Evolutionary conservation across 92 coral and sea anemone genomes (phyloP).

Genomic region (Bergia sp.): DNA sequence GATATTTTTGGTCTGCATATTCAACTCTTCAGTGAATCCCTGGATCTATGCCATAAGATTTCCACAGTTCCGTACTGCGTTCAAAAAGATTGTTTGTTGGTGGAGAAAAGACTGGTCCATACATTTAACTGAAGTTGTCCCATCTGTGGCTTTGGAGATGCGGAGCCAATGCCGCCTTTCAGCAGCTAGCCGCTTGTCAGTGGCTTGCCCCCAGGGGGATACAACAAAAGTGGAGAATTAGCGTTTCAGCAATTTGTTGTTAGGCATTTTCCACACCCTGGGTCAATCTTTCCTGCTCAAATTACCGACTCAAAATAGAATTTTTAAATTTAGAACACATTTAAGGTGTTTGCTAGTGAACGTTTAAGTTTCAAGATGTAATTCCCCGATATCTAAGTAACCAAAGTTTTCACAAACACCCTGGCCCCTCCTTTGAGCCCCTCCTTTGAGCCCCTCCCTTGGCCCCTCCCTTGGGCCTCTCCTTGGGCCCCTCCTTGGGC

Average conservation of each 20-base stretch:
- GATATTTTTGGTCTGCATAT: slow-evolving; percentile 33
- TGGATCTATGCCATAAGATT: slow-evolving; percentile 38
- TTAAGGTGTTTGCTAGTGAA: too few species aligned
- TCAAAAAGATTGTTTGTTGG: slow-evolving; percentile 39
- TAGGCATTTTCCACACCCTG: not conserved
- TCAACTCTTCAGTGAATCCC: slow-evolving; percentile 32
- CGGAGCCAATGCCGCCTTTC: not conserved
- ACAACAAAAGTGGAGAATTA: too few species aligned
- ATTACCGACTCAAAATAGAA: too few species aligned
- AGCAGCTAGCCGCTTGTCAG: too few species aligned
- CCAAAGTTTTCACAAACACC: not conserved
- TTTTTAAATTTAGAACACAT: not conserved
- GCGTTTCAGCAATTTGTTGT: not conserved
- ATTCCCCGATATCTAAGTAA: not conserved
- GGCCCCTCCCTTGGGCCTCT: too few species aligned
- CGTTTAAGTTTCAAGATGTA: too few species aligned
- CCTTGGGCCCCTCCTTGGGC: too few species aligned
- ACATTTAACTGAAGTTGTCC: not conserved
- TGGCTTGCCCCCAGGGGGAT: not conserved
- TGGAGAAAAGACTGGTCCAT: slow-evolving; percentile 18
- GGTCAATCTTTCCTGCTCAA: too few species aligned
- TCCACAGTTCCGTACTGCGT: slow-evolving; percentile 35
- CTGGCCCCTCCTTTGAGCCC: not conserved
- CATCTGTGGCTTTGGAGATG: slow-evolving; percentile 11
- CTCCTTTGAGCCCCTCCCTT: too few species aligned